Evolutionary conservation across 1,140 invertebrate genomes (phyloP), one percentile per base, ranked within the genome.

Genomic region (Phymastichus coffea): DNA sequence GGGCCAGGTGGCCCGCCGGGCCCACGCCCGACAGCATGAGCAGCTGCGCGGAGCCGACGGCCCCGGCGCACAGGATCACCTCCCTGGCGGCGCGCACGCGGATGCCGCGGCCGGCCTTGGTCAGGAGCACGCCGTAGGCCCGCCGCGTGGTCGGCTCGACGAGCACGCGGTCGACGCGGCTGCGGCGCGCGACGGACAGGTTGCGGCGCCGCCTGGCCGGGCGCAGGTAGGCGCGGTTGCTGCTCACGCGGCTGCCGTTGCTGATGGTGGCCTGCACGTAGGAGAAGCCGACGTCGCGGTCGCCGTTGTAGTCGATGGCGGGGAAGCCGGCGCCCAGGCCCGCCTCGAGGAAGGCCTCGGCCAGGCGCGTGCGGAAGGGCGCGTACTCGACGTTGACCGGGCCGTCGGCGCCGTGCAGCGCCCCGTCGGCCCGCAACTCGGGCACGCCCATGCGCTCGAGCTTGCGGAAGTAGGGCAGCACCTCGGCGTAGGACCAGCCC

Each of bases 21-120:
- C 94, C 94, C 20, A 96, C 84, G 0, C 94, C 94, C n/a, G 91
- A 94, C 1, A 95, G 67, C 91, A 95, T 91, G n/a, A 97, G 81
- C 19, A 96, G 64, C 58, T 93, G 90, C 1, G 93, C 91, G 2
- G 87, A 87, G 30, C 88, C 87, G n/a, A 95, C 84, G 0, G 92
- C 85, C 0, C 93, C 93, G 0, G 91, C 89, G 2, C 89, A 91
- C 37, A 93, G 74, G 2, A 95, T 84, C 0, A 95, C 84, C 76
- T 95, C 93, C 35, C 86, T 83, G 25, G 86, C 81, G 0, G 88
- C 90, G 57, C 83, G 80, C 0, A 91, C 87, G 14, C 83, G 79
- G 35, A 87, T 80, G 26, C 80, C 83, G 41, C 81, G 81, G 4
- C 87, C 86, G 23, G 88, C 80, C 33, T 47, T 47, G 4, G 25